These are phyloP conservation scores for Drepana arcuata DNA, from an alignment of 1,140 invertebrate species.

Conservation along the genomic window DNA sequence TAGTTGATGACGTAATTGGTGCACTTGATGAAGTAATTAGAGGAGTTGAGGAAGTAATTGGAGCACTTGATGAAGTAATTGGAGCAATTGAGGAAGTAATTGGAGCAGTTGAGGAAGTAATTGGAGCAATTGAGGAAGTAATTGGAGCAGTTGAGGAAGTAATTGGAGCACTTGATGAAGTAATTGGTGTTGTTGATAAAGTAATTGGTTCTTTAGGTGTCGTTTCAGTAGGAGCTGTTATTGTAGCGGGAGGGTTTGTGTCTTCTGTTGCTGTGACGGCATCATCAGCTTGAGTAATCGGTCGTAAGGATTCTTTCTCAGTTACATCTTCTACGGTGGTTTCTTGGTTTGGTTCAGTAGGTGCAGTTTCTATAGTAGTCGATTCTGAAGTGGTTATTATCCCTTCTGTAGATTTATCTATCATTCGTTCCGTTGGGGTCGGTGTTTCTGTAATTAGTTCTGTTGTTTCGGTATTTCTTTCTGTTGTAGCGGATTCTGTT, in stretches of 20 bases:
- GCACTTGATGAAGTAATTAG: too few species aligned
- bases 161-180: too few species aligned
- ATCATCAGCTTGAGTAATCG: constrained; percentile 25
- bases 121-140: too few species aligned
- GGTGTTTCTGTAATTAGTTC: constrained; percentile 12
- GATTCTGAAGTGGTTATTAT: constrained; percentile 13
- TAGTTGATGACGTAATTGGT: too few species aligned
- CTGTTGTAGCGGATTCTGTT: constrained; percentile 17
- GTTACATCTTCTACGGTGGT: constrained; percentile 9
- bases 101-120: too few species aligned
- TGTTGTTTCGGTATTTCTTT: constrained; percentile 8
- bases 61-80: too few species aligned
- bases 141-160: too few species aligned
- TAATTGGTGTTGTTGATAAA: too few species aligned
- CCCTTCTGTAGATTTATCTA: constrained; percentile 22
- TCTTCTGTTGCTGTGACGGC: constrained; percentile 2
- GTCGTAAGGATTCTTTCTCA: constrained; percentile 31
- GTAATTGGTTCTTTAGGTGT: too few species aligned
- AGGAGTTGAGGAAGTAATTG: too few species aligned
- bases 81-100: too few species aligned
- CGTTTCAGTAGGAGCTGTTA: constrained; percentile 1
- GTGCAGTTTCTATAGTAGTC: not conserved
- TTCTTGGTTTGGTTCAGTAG: constrained; percentile 19
- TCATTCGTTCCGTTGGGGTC: constrained; percentile 14
- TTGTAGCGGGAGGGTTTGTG: too few species aligned